Conservation (phyloP, 2,113 vertebrate genomes). For the Nettapus auritus region DNA sequence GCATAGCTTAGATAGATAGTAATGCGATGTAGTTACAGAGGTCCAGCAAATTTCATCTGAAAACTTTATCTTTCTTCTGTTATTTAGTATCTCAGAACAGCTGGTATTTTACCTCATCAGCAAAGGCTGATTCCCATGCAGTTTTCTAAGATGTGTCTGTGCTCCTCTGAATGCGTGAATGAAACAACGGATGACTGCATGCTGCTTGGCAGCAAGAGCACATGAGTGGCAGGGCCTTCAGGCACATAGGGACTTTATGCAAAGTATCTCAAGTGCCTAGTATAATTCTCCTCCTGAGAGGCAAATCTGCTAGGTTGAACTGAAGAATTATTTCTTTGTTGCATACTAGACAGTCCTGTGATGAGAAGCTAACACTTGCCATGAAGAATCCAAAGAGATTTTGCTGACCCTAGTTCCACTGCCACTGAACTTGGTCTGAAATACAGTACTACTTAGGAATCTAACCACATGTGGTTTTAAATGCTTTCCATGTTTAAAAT, state of each 20-base stretch:
- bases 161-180: not conserved
- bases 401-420: not conserved
- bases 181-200: not conserved
- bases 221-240: not conserved
- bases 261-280: not conserved
- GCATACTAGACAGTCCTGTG: not conserved
- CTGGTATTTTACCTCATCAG: not conserved
- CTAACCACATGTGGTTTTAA: not conserved
- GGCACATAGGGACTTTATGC: not conserved
- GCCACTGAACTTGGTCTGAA: not conserved
- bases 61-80: not conserved
- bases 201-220: not conserved
- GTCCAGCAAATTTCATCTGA: not conserved
- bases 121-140: not conserved
- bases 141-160: not conserved
- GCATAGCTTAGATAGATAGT: fast-evolving
- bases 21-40: not conserved
- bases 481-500: not conserved
- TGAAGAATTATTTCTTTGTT: not conserved
- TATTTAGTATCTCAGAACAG: not conserved
- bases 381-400: not conserved
- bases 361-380: not conserved
- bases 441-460: not conserved
- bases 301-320: not conserved
- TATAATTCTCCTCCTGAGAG: not conserved